These are phyloP conservation scores for Anthoscopus minutus DNA, from an alignment of 2,113 vertebrate species.

Conservation along the genomic window DNA sequence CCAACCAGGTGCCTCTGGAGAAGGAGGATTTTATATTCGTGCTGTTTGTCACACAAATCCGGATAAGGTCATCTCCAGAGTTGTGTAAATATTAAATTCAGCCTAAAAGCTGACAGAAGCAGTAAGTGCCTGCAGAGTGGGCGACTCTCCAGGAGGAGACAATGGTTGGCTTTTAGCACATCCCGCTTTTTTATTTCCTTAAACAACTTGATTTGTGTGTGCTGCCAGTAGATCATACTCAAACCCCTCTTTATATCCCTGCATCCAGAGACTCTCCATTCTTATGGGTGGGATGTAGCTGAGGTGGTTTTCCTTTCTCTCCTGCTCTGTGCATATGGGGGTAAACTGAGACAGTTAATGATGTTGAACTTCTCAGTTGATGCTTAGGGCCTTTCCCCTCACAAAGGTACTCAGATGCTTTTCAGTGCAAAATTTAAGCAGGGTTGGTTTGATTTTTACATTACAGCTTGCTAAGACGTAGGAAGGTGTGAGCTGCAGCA, in stretches of 20 bases:
- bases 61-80: neutral
- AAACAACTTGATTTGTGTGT: neutral
- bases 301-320: neutral
- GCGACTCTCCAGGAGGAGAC: neutral
- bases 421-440: neutral
- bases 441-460: neutral
- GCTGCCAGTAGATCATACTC: neutral
- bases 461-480: neutral
- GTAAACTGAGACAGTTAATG: neutral
- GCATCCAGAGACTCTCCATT: neutral
- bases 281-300: neutral
- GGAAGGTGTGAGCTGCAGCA: neutral
- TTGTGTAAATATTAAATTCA: neutral
- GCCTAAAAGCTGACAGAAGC: neutral
- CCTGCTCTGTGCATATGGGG: neutral
- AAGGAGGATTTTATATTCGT: neutral
- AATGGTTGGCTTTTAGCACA: constrained; percentile 32
- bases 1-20: neutral
- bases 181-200: neutral
- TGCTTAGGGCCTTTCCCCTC: neutral
- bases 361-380: neutral
- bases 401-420: neutral
- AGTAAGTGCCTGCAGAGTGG: constrained; percentile 16
- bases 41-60: neutral
- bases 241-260: neutral